Base-by-base conservation (phyloP, 1,140 invertebrate genomes). In the Diachasma alloeum region DNA sequence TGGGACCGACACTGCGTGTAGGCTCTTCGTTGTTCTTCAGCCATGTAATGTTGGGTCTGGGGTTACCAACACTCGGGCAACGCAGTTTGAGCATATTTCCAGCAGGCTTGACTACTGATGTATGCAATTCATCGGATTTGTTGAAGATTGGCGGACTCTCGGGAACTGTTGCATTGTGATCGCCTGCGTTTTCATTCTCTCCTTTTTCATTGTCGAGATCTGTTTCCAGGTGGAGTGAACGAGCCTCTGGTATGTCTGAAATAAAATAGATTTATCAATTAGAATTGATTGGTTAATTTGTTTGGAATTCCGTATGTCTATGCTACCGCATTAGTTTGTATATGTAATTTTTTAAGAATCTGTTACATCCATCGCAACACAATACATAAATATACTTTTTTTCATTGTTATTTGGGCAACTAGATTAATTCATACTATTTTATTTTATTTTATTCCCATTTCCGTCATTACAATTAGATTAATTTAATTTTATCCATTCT, bases 41-140 rank as follows among this genome's bases (percentile, higher is more conserved):
- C 96, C 96, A 97, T 0, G 93, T 94, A 75, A 96, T 94, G 75
- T 93, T 95, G 0, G 95, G 94, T 22, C 90, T 91, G 0, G 95
- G 94, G 83, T 94, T 93, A n/a, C 95, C 93, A 26, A 87, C 82
- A 6, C 93, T 92, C 22, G 91, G 91, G 84, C 94, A 96, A 75
- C 91, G 92, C 0, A 96, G 84, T 46, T 89, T 87, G 0, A 94
- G 83, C 81, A 91, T 92, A 68, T 92, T 93, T 8, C 94, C 94
- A 8, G 94, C 94, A 0, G 94, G 93, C 78, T 92, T 92, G 2
- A 92, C 91, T 0, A 93, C 83, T 2, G 87, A 81, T 66, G 83
- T 81, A 36, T 89, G 86, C 91, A 92, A 91, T 72, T 91, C 90
- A 46, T 90, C 86, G 4, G 74, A 81, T 82, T 91, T 91, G 39